Evolutionary conservation across 1,140 invertebrate genomes (phyloP).

Genomic region (Zaprionus gabonicus): DNA sequence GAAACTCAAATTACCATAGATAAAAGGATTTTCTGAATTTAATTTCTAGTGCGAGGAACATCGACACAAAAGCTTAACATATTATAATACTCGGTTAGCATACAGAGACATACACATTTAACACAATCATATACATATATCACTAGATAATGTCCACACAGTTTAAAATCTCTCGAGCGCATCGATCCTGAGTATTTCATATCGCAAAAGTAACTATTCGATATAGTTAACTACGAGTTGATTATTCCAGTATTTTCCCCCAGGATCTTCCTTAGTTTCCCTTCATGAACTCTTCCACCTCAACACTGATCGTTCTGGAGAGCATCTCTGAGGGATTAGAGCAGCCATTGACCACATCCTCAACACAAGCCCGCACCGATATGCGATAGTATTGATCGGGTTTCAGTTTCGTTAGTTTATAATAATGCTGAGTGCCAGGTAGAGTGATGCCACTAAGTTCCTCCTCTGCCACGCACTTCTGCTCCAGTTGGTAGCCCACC

Average conservation of each 20-base stretch:
- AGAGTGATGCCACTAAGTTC: constrained; percentile 35
- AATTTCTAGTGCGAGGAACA: constrained; percentile 57
- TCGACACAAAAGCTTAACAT: constrained; percentile 32
- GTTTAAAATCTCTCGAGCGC: background rate
- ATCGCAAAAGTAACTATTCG: background rate
- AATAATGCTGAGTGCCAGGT: constrained; percentile 52
- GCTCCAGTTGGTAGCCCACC: constrained; percentile 48
- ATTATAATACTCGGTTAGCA: constrained; percentile 48
- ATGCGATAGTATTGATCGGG: constrained; percentile 57
- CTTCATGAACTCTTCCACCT: constrained; percentile 52
- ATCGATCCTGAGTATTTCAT: constrained; percentile 11
- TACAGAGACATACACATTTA: constrained; percentile 31
- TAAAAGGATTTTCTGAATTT: constrained; percentile 54
- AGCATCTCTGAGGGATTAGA: constrained; percentile 52
- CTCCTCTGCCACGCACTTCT: constrained; percentile 60
- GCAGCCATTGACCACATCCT: constrained; percentile 65
- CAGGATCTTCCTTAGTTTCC: constrained; percentile 10
- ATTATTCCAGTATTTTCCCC: too few species aligned
- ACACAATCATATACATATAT: constrained; percentile 13
- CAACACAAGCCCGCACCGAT: constrained; percentile 63
- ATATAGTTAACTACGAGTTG: background rate
- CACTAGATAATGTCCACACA: constrained; percentile 9
- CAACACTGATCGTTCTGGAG: constrained; percentile 46
- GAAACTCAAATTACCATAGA: constrained; percentile 66
- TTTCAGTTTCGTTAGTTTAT: constrained; percentile 37